Evolutionary conservation across 2,113 vertebrate species (phyloP), one percentile per base, ranked within the genome.

Genomic region (Psittacus erithacus): DNA sequence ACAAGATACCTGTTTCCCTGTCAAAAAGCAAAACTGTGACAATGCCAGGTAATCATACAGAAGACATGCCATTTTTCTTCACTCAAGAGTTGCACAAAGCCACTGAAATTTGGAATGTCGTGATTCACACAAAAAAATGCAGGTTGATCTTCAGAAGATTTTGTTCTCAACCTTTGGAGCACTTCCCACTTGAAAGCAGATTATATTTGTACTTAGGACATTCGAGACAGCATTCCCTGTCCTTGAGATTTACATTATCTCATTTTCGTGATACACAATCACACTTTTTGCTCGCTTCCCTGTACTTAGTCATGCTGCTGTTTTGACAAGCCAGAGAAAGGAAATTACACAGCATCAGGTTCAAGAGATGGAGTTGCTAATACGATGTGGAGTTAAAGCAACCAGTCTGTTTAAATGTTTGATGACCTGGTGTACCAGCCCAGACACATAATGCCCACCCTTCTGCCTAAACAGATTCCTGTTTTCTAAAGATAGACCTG

Each of bases 81-180:
- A 7, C 49, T 68, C 69, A 39, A 39, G 18, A 79, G 41, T 0
- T 71, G 78, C 67, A 78, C 9, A 85, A 59, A 81, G 60, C 39
- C 64, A 35, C 38, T 49, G 39, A 43, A 65, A 60, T 88, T 20
- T 18, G 31, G 28, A 44, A 83, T 38, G 80, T 13, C 0, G 5
- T 55, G 76, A 93, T 82, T 93, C 79, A 80, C 79, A 80, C 16
- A 80, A 7, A 23, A 69, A 70, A 73, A 59, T 0, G 16, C 82
- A 93, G 67, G 76, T 53, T 95, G 62, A 53, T 82, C 49, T 49
- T 71, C 33, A 39, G 50, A 88, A 82, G 95, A 33, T 62, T 90
- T 65, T 94, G 69, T 74, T 89, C 90, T 93, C 74, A 82, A 69
- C 35, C 55, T 81, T 27, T 92, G 95, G 92, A 92, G 83, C 62